A percentile compares a stretch with the other conserved stretches of the same genome.
These are phyloP conservation scores for Euura saliciscinereae DNA, from an alignment of 1,140 invertebrate genomes.

Conservation along the genomic window DNA sequence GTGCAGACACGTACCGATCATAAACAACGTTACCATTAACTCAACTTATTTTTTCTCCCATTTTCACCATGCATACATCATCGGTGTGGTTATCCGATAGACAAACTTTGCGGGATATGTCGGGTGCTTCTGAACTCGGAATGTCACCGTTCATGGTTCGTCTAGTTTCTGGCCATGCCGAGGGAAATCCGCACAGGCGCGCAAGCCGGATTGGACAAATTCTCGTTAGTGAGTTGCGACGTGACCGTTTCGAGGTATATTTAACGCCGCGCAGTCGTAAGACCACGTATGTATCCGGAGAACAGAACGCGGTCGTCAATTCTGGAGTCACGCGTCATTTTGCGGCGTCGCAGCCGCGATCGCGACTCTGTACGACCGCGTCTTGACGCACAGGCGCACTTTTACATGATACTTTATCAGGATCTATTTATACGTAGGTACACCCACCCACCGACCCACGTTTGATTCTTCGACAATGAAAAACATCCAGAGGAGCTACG, in stretches of 20 bases:
- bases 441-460: background rate
- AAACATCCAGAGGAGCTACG: background rate
- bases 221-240: no score
- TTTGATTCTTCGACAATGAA: background rate
- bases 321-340: background rate
- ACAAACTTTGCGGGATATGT: no score
- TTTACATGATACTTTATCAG: background rate
- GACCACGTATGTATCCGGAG: slow-evolving; percentile 48
- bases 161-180: background rate
- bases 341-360: background rate
- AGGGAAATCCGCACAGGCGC: background rate
- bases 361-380: background rate
- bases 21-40: background rate
- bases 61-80: no score
- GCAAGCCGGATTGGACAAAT: no score
- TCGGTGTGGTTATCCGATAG: no score
- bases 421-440: no score
- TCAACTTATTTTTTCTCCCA: background rate
- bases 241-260: background rate
- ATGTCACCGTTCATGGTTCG: no score
- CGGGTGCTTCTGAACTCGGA: no score
- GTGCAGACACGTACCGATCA: background rate
- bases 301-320: slow-evolving; percentile 39
- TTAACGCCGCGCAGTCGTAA: slow-evolving; percentile 45
- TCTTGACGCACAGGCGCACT: background rate